Base-by-base conservation (phyloP, 2,113 vertebrate genomes). In the Siniperca knerii region DNA sequence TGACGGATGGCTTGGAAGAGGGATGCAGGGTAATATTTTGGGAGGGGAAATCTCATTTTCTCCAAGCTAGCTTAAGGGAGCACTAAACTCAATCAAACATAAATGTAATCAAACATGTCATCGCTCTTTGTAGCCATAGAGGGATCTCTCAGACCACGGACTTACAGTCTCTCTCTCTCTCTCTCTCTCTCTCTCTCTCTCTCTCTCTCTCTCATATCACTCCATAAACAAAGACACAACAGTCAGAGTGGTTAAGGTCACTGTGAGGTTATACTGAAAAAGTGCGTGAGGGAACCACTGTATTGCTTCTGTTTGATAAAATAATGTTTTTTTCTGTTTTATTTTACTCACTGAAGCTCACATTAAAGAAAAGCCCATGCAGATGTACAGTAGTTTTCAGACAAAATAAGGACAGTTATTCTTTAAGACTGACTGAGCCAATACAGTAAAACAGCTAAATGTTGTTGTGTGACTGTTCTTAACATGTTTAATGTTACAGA, bases 91-190 rank as follows among this genome's bases (percentile, higher is more conserved):
- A 87, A 93, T 95, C 90, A 94, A 90, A 95, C 87, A 88, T 89
- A 92, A 92, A 94, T 93, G 89, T 91, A 94, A 94, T 95, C 94
- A 95, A 91, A 93, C 89, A 93, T 94, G 91, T 85, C 90, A 91
- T 89, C 65, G 64, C 91, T 93, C 89, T 92, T 90, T 92, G 92
- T 85, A 88, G 88, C 89, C 58, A 74, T 77, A 66, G 79, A 89
- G 90, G 89, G 92, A 92, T 86, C 79, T 80, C 74, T 83, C 77
- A 77, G 69, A 81, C 84, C 77, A n/a, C 57, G 25, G 65, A 83
- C 84, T 71, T 74, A 13, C 37, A 48, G 62, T 18, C 66, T 61
- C 65, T 33, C 44, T 33, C 61, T 70, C 55, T 78, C 62, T 61
- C 65, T 37, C 33, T 60, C 0, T 18, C 60, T 70, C 67, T 48